Evolutionary conservation across 2,888 invertebrate genomes (phyloP).

Genomic region (Andrena trimmerana): DNA sequence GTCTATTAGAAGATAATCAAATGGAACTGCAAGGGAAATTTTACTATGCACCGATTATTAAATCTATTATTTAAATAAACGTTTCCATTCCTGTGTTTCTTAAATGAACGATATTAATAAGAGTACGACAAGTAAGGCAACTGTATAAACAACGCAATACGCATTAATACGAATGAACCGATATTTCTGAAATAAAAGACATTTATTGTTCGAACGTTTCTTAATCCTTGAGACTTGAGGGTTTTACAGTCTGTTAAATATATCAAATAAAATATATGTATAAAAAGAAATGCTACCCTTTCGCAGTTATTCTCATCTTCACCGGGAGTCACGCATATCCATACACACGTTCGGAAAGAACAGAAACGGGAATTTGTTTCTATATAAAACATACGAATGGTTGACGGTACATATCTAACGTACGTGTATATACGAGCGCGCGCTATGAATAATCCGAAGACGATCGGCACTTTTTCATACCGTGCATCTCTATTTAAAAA

Average conservation of each 20-base stretch:
- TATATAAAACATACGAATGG: conserved; percentile 19
- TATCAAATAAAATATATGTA: conserved; percentile 66
- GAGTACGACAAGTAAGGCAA: conserved; percentile 36
- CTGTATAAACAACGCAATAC: conserved; percentile 64
- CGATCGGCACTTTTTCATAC: conserved; percentile 11
- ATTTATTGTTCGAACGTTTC: conserved; percentile 60
- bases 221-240: conserved; percentile 61
- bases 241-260: conserved; percentile 67
- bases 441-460: conserved; percentile 9
- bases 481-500: neutral
- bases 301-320: conserved; percentile 49
- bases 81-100: conserved; percentile 67
- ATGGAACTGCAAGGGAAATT: conserved; percentile 39
- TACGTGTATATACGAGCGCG: conserved; percentile 11
- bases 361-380: conserved; percentile 7
- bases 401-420: conserved; percentile 13
- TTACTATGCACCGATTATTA: conserved; percentile 48
- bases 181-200: conserved; percentile 64
- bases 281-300: conserved; percentile 36
- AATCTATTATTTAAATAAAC: conserved; percentile 62
- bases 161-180: conserved; percentile 37
- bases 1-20: conserved; percentile 91
- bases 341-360: conserved; percentile 12
- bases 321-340: neutral
- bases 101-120: conserved; percentile 45